Evolutionary conservation across 2,888 invertebrate genomes (phyloP), one percentile per base, ranked within the genome.

Genomic region (Osmoderma eremita): DNA sequence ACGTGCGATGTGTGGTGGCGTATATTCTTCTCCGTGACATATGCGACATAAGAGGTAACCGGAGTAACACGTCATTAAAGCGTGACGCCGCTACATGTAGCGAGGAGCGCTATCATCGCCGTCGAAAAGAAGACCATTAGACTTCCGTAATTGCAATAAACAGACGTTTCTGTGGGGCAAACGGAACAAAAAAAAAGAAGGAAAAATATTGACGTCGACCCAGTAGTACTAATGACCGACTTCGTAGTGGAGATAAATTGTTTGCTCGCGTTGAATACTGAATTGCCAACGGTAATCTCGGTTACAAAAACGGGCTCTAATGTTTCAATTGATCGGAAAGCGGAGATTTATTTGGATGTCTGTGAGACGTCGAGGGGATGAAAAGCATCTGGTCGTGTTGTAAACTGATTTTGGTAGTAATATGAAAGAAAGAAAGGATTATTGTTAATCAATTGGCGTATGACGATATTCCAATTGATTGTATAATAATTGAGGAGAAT

Each of bases 91-190:
- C 10, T 8, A 5, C 30, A 30, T 8, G 30, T 30, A 30, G 30
- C 30, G 2, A n/a, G n/a, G n/a, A n/a, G n/a, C n/a, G n/a, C n/a
- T n/a, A n/a, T 30, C 30, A 10, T 6, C 30, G 1, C 10, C 50
- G 30, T 51, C 15, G 50, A 24, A 20, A 24, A 22, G 13, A 13
- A 41, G n/a, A 13, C 41, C 41, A 41, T 56, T 56, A 56, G 41
- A 42, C 22, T 42, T 56, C 41, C 10, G 22, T 56, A 56, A 56
- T 56, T 42, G 56, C 56, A 41, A 24, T 42, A 42, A 38, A 56
- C 22, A 56, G 17, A 54, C 39, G 42, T 6, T 56, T 42, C n/a
- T n/a, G 22, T 22, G 22, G 42, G 22, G 15, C 13, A 13, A 30
- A 58, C 3, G 15, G 30, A 30, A 30, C 30, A 24, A 30, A 30